Conservation (phyloP, 1,140 invertebrate species). For the Zaprionus ghesquierei region DNA sequence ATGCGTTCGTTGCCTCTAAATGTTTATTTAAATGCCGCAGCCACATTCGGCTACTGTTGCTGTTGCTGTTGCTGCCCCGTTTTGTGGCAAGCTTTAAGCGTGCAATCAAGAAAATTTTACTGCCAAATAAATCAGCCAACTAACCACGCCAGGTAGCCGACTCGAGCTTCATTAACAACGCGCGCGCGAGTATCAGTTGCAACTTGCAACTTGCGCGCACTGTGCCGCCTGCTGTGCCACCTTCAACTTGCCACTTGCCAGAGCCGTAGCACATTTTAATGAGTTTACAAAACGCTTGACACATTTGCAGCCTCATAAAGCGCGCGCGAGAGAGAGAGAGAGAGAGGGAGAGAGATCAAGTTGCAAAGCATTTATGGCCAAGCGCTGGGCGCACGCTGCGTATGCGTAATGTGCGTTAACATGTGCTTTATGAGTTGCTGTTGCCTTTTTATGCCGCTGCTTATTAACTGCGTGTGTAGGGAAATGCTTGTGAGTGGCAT, state of each 20-base stretch:
- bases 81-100: conserved; percentile 52
- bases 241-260: conserved; percentile 9
- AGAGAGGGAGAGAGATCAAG: too few relatives aligned
- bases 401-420: conserved; percentile 64
- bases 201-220: not conserved
- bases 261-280: conserved; percentile 63
- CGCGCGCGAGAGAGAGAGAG: not conserved
- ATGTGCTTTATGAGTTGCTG: conserved; percentile 4
- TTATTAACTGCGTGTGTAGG: conserved; percentile 29
- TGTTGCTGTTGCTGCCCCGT: conserved; percentile 5
- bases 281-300: conserved; percentile 80
- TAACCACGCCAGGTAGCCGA: not conserved
- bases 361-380: conserved; percentile 22
- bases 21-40: conserved; percentile 73
- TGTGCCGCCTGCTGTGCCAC: too few relatives aligned
- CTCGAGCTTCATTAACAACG: conserved; percentile 34
- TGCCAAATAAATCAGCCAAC: conserved; percentile 55
- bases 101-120: conserved; percentile 44
- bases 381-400: conserved; percentile 33
- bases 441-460: not conserved
- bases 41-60: conserved; percentile 45
- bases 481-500: conserved; percentile 19
- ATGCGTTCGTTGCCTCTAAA: conserved; percentile 51
- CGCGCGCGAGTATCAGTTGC: conserved; percentile 12
- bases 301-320: conserved; percentile 70